Percentiles rank a stretch among this genome's conserved stretches.
These are phyloP conservation scores for Gallinago stenura DNA, from an alignment of 2,797 vertebrate genomes.

Conservation along the genomic window DNA sequence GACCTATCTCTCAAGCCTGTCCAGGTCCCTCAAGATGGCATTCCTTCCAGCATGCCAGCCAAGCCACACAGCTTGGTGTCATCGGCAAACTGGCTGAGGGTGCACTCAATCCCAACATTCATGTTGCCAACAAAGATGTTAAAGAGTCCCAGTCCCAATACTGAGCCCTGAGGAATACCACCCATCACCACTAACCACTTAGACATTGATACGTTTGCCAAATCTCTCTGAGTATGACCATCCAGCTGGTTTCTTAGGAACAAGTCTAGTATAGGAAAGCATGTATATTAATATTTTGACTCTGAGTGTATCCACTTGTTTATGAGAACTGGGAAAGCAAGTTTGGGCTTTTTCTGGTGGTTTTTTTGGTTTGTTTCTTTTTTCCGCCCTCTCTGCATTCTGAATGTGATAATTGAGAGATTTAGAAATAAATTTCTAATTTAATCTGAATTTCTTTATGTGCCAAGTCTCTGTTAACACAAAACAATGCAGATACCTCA, in stretches of 20 bases:
- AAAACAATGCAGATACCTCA: neutral
- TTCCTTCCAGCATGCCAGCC: neutral
- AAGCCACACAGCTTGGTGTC: neutral
- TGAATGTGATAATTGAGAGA: neutral
- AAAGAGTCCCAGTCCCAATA: neutral
- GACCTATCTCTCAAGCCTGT: neutral
- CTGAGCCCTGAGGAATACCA: neutral
- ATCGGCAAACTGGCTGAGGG: neutral
- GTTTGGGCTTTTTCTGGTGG: accelerated
- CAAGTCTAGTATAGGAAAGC: neutral
- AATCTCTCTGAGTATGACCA: neutral
- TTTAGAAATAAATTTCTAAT: neutral
- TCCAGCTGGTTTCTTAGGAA: neutral
- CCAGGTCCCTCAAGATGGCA: neutral
- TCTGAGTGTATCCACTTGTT: neutral
- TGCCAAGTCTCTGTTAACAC: neutral
- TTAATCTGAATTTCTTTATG: neutral
- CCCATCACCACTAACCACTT: neutral
- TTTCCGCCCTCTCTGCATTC: accelerated
- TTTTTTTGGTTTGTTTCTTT: neutral
- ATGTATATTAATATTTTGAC: neutral
- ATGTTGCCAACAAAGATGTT: neutral
- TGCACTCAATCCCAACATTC: neutral
- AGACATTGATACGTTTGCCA: neutral
- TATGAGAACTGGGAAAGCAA: neutral